Conservation (phyloP, 2,113 vertebrate species). For the Proteles cristata region DNA sequence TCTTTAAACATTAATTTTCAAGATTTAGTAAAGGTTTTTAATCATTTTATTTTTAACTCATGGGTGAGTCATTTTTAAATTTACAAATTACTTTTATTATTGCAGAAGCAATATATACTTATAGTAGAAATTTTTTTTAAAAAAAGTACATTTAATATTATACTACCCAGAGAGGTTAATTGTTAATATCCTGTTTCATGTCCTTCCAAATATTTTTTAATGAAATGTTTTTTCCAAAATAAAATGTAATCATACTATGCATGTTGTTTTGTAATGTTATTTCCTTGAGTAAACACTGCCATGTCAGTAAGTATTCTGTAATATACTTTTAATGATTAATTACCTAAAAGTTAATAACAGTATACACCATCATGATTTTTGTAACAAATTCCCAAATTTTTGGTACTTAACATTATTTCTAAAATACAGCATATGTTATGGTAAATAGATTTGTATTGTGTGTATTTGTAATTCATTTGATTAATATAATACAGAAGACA, state of each 20-base stretch:
- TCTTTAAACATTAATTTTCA: conserved; percentile 47
- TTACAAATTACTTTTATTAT: background rate
- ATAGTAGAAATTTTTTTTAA: background rate
- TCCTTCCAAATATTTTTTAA: background rate
- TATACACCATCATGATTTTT: background rate
- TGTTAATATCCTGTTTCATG: background rate
- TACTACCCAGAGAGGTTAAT: background rate
- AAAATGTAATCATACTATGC: background rate
- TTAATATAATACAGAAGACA: background rate
- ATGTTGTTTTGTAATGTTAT: background rate
- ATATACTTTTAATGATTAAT: background rate
- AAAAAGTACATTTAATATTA: background rate
- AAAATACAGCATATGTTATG: background rate
- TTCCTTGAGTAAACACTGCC: background rate
- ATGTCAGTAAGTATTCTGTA: background rate
- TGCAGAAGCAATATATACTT: background rate
- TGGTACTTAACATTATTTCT: background rate
- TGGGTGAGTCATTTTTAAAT: conserved; percentile 13
- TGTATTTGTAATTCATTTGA: background rate
- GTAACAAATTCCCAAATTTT: background rate
- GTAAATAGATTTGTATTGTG: background rate
- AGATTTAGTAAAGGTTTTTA: background rate
- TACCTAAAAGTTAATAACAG: background rate
- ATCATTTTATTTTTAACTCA: conserved; percentile 51
- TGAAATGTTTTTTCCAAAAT: background rate